Base-by-base conservation (phyloP, 2,113 vertebrate genomes). In the Bubo bubo region DNA sequence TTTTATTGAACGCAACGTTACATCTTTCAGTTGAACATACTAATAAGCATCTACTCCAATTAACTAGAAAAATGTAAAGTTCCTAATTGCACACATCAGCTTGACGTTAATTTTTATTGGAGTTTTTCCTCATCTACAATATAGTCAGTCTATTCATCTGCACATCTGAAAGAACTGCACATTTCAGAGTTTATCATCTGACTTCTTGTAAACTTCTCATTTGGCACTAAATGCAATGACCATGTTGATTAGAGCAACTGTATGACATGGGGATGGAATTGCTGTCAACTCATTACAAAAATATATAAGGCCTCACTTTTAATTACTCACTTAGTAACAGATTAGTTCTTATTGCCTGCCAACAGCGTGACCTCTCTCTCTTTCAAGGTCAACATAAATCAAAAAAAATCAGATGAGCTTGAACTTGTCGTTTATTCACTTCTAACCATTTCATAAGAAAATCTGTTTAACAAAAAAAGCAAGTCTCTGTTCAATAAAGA, bases 221-320 rank as follows among this genome's bases (percentile, higher is more conserved):
- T 98, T 97, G 93, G 97, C 97, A 97, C 98, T 98, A 99, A 98
- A 95, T 90, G 96, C 98, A 98, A 96, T 98, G 98, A 98, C 97
- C 90, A 97, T 79, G 96, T 98, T 99, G 98, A 99, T 98, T 98
- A 98, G 97, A 95, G 91, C 92, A 96, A 95, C 93, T 1, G 21
- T 97, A 86, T 92, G 97, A 97, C 94, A 94, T 63, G 68, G 95
- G 96, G 97, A 98, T 98, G 98, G 98, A 98, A 98, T 98, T 97
- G 97, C 98, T 98, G 98, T 98, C 98, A 98, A 97, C 98, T 99
- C 98, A 79, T 98, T 99, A 98, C 93, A 95, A 98, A 99, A 99
- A 99, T 98, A 99, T 98, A 98, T 98, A 98, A 98, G 95, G 95
- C 92, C 98, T 99, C 98, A 98, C 98, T 98, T 99, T 98, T 98